Evolutionary conservation across 1,140 invertebrate species (phyloP), one percentile per base, ranked within the genome.

Genomic region (Palaemon carinicauda): DNA sequence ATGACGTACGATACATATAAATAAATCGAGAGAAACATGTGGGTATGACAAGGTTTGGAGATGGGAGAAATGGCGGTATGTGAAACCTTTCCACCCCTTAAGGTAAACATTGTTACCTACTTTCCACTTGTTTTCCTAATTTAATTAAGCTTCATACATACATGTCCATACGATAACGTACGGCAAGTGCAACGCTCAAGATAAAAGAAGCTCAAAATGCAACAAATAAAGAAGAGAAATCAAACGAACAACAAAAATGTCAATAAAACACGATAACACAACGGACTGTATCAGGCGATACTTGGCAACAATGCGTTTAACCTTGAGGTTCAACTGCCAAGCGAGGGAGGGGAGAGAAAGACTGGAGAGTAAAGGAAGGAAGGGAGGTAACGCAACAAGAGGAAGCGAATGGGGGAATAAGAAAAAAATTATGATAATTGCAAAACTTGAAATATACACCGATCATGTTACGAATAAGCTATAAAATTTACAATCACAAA

Each of bases 301-400:
- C 50, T 15, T 86, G 84, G 84, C 84, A 86, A 80, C 77, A 51
- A 31, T 54, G 15, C 77, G 77, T 75, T 85, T 86, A 86, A 86
- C 84, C 84, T 86, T 86, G 84, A 86, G 84, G 84, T 73, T 56
- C 65, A 73, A 86, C 84, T 86, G 84, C 84, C 84, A 86, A 86
- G 77, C 69, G 31, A 54, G 84, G 54, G 78, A 80, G 84, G 31
- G 77, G 51, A 75, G 69, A 54, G 75, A 53, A 65, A 51, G 65
- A 50, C 56, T 71, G 69, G 41, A 27, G 60, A n/a, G 33, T 14
- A 60, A 15, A 31, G 31, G n/a, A 33, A 56, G 31, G 52, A 75
- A 24, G 52, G 71, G 53, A 17, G 73, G 14, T 33, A 71, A 54
- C 33, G 50, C 41, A 41, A 41, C 41, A 53, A 80, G 60, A 86